phyloP scores from a whole-genome alignment of 1,140 invertebrate species.

The Halyomorpha halys region DNA sequence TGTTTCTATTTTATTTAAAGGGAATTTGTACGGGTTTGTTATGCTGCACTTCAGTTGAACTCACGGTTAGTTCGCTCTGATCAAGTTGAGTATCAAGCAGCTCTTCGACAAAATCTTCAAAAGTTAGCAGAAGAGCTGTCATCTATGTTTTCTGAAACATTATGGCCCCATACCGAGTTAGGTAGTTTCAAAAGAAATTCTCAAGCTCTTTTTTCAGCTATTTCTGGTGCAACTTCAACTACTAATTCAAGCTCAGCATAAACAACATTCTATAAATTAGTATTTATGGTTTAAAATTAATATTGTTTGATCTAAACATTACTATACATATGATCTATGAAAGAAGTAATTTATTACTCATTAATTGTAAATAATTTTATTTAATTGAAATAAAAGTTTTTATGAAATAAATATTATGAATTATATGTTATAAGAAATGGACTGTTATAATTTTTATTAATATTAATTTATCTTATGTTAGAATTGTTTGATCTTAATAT shows the following conservation, averaged over 20 bases:
- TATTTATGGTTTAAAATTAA: too few species aligned
- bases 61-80: slow-evolving; percentile 71
- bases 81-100: slow-evolving; percentile 81
- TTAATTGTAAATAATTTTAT: too few species aligned
- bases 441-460: too few species aligned
- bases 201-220: slow-evolving; percentile 54
- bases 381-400: too few species aligned
- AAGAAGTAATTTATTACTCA: too few species aligned
- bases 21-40: slow-evolving; percentile 78
- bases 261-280: neutral
- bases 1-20: slow-evolving; percentile 39
- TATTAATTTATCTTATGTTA: too few species aligned
- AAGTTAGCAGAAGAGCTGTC: slow-evolving; percentile 72
- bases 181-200: slow-evolving; percentile 52
- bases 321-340: too few species aligned
- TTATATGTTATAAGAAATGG: too few species aligned
- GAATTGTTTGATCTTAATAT: too few species aligned
- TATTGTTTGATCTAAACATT: too few species aligned
- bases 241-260: slow-evolving; percentile 42
- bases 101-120: slow-evolving; percentile 70
- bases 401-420: too few species aligned
- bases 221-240: slow-evolving; percentile 49
- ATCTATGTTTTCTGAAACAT: slow-evolving; percentile 53
- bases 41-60: slow-evolving; percentile 77
- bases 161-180: slow-evolving; percentile 53